Evolutionary conservation across 2,797 vertebrate genomes (phyloP), one percentile per base, ranked within the genome.

Genomic region (Sebastes reedi): DNA sequence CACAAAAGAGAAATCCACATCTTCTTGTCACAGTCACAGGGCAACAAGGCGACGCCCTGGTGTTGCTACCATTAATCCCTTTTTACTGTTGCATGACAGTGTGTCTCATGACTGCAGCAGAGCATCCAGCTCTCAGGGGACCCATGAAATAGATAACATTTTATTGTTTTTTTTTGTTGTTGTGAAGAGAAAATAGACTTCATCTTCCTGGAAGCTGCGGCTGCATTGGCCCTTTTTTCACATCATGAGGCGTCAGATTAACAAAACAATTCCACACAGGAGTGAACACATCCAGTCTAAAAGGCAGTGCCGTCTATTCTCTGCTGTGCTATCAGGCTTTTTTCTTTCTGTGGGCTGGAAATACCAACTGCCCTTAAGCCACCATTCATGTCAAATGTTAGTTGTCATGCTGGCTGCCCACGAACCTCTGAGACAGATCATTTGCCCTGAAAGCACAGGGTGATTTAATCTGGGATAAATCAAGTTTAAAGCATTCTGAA

Each of bases 171-270:
- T 55, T n/a, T 64, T 66, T 36, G 39, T 65, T n/a, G 83, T 61
- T 79, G 61, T 72, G 71, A 64, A 77, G 27, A 77, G 52, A 77
- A 82, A 79, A 84, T 82, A 87, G 76, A 88, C 85, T 87, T 89
- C n/a, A 75, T 78, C 83, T 72, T 29, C 76, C 68, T 69, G 65
- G 34, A 84, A 86, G 84, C 85, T 77, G 82, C 79, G 60, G 54
- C 81, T 72, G 54, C 73, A 20, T n/a, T 87, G 89, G 92, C 87
- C 88, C 74, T 80, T 50, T 67, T 87, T 87, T 75, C 64, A 61
- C 67, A 55, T 72, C 42, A 72, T 11, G 22, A 67, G 36, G 72
- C 24, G 1, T 65, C 65, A 64, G 60, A 82, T 77, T 70, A 85
- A 66, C 72, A 70, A 83, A 89, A 87, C 81, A 74, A 61, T 87